phyloP scores from a whole-genome alignment of 64 coral and sea anemone genomes.

The Montipora sp. region DNA sequence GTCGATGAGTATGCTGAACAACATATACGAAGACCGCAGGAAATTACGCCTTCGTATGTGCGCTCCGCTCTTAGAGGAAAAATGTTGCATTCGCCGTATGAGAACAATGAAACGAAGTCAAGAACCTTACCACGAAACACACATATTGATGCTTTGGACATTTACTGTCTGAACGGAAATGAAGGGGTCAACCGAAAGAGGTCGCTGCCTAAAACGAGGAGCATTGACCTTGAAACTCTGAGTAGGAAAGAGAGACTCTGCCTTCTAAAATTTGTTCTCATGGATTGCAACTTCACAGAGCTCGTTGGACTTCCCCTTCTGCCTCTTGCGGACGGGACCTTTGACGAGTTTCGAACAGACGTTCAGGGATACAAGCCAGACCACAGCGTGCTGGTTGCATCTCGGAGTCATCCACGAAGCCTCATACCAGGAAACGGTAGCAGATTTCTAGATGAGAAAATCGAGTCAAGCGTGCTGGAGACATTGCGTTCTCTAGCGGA shows the following conservation, averaged over 20 bases:
- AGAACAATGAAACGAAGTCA: neutral
- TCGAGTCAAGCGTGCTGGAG: constrained; percentile 45
- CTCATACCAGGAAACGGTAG: constrained; percentile 60
- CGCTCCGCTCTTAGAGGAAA: constrained; percentile 55
- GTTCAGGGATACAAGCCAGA: constrained; percentile 47
- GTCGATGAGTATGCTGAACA: constrained; percentile 66
- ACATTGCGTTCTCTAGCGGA: constrained; percentile 46
- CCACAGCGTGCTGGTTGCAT: constrained; percentile 62
- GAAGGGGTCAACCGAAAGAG: neutral
- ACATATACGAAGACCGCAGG: constrained; percentile 51
- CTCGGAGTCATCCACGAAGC: constrained; percentile 58
- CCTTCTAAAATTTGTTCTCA: constrained; percentile 82
- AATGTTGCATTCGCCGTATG: neutral
- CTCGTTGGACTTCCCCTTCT: constrained; percentile 85
- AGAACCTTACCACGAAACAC: neutral
- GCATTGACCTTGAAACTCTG: constrained; percentile 19
- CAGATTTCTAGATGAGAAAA: constrained; percentile 78
- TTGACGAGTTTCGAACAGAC: constrained; percentile 72
- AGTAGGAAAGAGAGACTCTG: constrained; percentile 61
- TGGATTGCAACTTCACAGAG: constrained; percentile 75
- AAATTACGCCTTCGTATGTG: constrained; percentile 84
- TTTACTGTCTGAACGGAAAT: constrained; percentile 3
- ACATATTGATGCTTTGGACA: neutral
- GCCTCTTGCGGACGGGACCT: constrained; percentile 81
- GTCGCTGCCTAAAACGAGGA: neutral